Base-by-base conservation (phyloP, 1,140 invertebrate genomes). In the Physella acuta region DNA sequence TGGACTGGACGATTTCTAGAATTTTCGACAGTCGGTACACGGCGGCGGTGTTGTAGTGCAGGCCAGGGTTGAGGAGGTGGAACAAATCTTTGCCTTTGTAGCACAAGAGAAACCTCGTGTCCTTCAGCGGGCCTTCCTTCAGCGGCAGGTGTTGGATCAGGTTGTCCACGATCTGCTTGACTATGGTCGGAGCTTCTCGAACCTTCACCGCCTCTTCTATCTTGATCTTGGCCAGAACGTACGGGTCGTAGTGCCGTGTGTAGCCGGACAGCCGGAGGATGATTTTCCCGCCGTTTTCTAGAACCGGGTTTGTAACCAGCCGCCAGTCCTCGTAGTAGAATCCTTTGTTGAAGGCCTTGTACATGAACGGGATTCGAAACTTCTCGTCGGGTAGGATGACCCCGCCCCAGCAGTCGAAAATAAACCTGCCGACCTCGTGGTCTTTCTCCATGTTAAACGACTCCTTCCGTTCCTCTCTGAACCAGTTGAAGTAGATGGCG, bases 361-460 rank as follows among this genome's bases (percentile, higher is more conserved):
- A 67, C 34, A 67, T 8, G 5, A 67, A 52, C 5, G 64, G 64
- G 1, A 67, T 4, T 37, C 64, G 28, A 26, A 56, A 67, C 3
- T 17, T 39, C 20, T 67, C 64, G 1, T 39, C 52, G 2, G 64
- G 53, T 30, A 67, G 26, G 3, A 67, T 67, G 20, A 37, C 34
- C 1, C 64, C 52, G n/a, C 64, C 64, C 64, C 51, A 67, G 16
- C 5, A 55, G 34, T 67, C 64, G 30, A 67, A 67, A 2, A 56
- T 52, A 39, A 67, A 56, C 44, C 34, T 36, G 11, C 1, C 2
- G 11, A 26, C 24, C 5, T 5, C 5, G 17, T 8, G 3, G 34
- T 34, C 31, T 26, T 67, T 56, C 16, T 28, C 33, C n/a, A n/a
- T n/a, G n/a, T n/a, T n/a, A n/a, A n/a, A n/a, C n/a, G n/a, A n/a